Percentiles rank a stretch among this genome's conserved stretches.
Evolutionary conservation across 2,888 invertebrate genomes (phyloP).

Genomic region (Diaperis boleti): DNA sequence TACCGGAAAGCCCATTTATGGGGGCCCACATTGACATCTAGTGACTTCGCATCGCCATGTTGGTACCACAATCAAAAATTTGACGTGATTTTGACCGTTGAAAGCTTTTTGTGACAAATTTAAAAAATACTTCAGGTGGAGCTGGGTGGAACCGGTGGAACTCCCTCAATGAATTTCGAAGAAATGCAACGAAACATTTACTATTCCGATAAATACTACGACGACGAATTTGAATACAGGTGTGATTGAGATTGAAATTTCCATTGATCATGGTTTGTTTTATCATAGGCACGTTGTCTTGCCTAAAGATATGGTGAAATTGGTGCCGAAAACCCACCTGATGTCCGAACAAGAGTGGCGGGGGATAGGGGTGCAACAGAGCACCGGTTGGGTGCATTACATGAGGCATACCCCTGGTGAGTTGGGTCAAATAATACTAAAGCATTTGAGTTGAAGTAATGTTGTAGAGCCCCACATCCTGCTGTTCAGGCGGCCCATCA

Average conservation of each 20-base stretch:
- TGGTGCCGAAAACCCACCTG: constrained; percentile 91
- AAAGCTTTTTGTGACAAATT: constrained; percentile 22
- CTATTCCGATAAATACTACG: constrained; percentile 94
- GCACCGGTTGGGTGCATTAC: constrained; percentile 97
- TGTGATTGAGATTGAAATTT: constrained; percentile 66
- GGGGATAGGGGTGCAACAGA: constrained; percentile 94
- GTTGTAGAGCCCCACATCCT: constrained; percentile 80
- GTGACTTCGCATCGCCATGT: constrained; percentile 12
- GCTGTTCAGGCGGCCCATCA: constrained; percentile 81
- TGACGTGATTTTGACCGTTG: constrained; percentile 38
- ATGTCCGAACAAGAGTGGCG: constrained; percentile 97
- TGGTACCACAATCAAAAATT: constrained; percentile 39
- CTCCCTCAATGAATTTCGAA: constrained; percentile 46
- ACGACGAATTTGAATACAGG: constrained; percentile 94
- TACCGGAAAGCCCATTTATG: too few relatives aligned
- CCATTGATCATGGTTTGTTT: neutral
- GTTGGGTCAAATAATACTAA: constrained; percentile 40
- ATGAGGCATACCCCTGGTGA: constrained; percentile 95
- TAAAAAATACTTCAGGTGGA: neutral
- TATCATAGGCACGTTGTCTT: constrained; percentile 89
- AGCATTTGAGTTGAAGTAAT: neutral
- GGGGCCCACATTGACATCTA: neutral
- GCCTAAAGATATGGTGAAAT: constrained; percentile 90
- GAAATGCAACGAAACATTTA: constrained; percentile 79
- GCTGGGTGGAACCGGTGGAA: too few relatives aligned